These are phyloP conservation scores for Ornithoptera alexandrae DNA, from an alignment of 2,888 invertebrate species.

Conservation along the genomic window DNA sequence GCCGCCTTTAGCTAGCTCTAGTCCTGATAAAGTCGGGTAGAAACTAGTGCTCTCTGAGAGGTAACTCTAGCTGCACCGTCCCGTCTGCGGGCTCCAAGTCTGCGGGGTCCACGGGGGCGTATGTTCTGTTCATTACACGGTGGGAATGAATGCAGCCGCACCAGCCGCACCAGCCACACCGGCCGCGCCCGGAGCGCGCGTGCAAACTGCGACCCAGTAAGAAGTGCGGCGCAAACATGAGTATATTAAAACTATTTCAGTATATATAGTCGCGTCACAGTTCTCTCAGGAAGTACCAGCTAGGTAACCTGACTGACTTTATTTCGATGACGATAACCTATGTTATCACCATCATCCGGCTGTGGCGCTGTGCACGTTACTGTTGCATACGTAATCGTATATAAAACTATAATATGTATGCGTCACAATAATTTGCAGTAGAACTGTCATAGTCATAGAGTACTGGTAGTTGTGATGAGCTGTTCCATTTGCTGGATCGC, in stretches of 20 bases:
- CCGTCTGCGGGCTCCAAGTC: slow-evolving; percentile 33
- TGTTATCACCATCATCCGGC: too few relatives aligned
- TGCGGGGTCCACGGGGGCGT: slow-evolving; percentile 31
- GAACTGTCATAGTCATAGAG: too few relatives aligned
- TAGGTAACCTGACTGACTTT: too few relatives aligned
- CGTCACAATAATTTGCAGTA: too few relatives aligned
- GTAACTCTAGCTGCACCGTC: neutral
- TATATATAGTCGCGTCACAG: neutral
- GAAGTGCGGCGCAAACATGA: slow-evolving; percentile 8
- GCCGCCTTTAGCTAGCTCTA: too few relatives aligned
- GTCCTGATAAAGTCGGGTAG: too few relatives aligned
- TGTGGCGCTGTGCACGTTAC: too few relatives aligned
- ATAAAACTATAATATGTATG: too few relatives aligned
- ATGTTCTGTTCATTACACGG: slow-evolving; percentile 51
- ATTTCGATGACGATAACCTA: too few relatives aligned
- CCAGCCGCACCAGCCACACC: slow-evolving; percentile 39
- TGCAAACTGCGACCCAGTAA: slow-evolving; percentile 23
- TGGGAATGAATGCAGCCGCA: slow-evolving; percentile 66
- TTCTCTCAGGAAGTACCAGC: neutral
- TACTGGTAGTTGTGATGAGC: too few relatives aligned
- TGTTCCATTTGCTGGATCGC: too few relatives aligned
- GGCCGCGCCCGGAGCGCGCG: slow-evolving; percentile 31
- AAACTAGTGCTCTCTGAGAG: neutral
- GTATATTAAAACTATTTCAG: neutral
- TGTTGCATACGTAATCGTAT: too few relatives aligned